Evolutionary conservation across 2,888 invertebrate genomes (phyloP), one percentile per base, ranked within the genome.

Genomic region (Pterostichus niger): DNA sequence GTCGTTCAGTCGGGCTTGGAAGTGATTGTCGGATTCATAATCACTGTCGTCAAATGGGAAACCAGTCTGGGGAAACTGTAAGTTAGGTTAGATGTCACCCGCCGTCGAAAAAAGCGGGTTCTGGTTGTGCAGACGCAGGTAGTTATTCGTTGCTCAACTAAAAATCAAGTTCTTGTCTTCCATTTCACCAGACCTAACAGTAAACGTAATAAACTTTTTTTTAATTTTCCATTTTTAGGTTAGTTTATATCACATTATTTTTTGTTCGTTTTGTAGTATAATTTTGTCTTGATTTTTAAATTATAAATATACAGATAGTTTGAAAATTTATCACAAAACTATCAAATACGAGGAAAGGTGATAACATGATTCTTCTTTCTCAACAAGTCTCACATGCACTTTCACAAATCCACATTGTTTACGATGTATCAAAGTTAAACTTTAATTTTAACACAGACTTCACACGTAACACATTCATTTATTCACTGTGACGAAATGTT

Each of bases 21-120:
- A 91, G 82, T 91, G 91, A 86, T 92, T 91, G 49, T 87, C 86
- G 35, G 86, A 76, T 46, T 85, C 85, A 84, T 86, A 86, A 85
- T 90, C 89, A 84, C 89, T 89, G 87, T 93, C 93, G 88, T 94
- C 94, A 89, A 95, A 94, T 85, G 94, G 94, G 87, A 94, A 94
- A 85, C 94, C 94, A 87, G 91, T 92, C 93, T 75, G 82, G 79
- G 52, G 61, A 44, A 24, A 79, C 35, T 56, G 40, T 76, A 59
- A 59, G 56, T 56, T 40, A 35, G 59, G 78, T 59, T 31, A 33
- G 10, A 6, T 56, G 61, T 40, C 40, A 40, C 40, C 40, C 40
- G 24, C 24, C 24, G 24, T 24, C 24, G 24, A 49, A 49, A 54
- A 54, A 54, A 54, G 11, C 15, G 10, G 24, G 40, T 40, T 54